Base-by-base conservation (phyloP, 2,797 vertebrate species). In the Platalea minor region DNA sequence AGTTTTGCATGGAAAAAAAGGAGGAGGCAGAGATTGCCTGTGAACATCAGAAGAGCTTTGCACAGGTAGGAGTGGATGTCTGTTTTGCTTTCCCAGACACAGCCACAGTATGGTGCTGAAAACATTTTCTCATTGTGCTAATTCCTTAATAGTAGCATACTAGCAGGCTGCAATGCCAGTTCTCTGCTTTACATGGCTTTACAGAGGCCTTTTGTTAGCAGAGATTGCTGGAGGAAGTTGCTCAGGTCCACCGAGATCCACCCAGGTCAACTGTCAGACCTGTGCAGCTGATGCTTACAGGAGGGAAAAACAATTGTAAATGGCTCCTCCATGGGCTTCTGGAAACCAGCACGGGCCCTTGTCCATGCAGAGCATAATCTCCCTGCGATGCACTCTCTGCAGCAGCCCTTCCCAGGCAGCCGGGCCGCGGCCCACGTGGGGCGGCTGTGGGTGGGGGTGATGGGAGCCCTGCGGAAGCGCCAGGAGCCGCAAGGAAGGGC, bases 161-260 rank as follows among this genome's bases (percentile, higher is more conserved):
- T 41, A 53, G 48, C 51, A 37, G 0, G 0, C 56, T 28, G 16
- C 65, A 46, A 3, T 3, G 9, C 46, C 69, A 59, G 29, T 35
- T 76, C 33, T 43, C n/a, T 19, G 83, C 57, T 86, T 70, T 21
- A 7, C 28, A 25, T 1, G 23, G 39, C 53, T 69, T 84, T 41
- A 95, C 83, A 96, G 93, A 91, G 76, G 53, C 26, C 60, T 96
- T 95, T 95, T 96, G 73, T 93, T 65, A 89, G 63, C 33, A 19
- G 41, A 59, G 73, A 16, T 13, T 73, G 60, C 70, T n/a, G 41
- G 50, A 79, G 87, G 68, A 92, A 89, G 56, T 72, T 60, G 33
- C 45, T 73, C 35, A 88, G 75, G 59, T 79, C 78, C 48, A 13
- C 37, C 0, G 26, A 78, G 76, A 80, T 57, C 39, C 61, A 39